Percentiles rank a stretch among this genome's conserved stretches.
These are phyloP conservation scores for Cuniculus paca DNA, from an alignment of 2,797 vertebrate species.

Conservation along the genomic window DNA sequence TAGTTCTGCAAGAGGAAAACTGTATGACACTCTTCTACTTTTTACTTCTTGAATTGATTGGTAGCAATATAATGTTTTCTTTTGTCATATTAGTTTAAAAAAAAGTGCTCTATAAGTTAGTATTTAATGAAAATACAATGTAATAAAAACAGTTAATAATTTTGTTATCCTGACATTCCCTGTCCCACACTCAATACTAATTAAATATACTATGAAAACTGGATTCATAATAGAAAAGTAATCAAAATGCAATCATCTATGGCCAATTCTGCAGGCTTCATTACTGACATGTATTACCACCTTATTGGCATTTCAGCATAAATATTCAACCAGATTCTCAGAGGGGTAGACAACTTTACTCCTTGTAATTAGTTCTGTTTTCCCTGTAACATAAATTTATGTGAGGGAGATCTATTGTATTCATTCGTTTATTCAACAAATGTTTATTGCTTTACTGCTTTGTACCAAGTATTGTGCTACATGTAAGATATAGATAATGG, in stretches of 20 bases:
- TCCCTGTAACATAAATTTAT: neutral
- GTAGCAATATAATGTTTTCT: neutral
- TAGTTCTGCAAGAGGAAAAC: neutral
- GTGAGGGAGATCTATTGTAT: neutral
- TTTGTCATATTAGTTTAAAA: slow-evolving; percentile 47
- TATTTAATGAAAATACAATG: slow-evolving; percentile 59
- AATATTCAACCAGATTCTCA: slow-evolving; percentile 20
- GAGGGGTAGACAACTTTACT: neutral
- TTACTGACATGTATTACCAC: slow-evolving; percentile 25
- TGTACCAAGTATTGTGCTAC: neutral
- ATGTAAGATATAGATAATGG: neutral
- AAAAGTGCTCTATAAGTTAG: neutral
- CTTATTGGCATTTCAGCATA: slow-evolving; percentile 62
- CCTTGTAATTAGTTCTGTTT: neutral
- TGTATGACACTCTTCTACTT: neutral
- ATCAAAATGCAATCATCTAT: slow-evolving; percentile 18
- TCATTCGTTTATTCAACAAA: neutral
- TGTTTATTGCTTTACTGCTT: neutral
- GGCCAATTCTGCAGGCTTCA: slow-evolving; percentile 29
- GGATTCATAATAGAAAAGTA: slow-evolving; percentile 29
- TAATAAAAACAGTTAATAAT: slow-evolving; percentile 22
- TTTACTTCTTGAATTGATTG: slow-evolving; percentile 18
- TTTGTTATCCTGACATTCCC: slow-evolving; percentile 53
- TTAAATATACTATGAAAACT: slow-evolving; percentile 63
- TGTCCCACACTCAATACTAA: slow-evolving; percentile 73